phyloP scores from a whole-genome alignment of 2,113 vertebrate species.

The Ancistrus triradiatus region DNA sequence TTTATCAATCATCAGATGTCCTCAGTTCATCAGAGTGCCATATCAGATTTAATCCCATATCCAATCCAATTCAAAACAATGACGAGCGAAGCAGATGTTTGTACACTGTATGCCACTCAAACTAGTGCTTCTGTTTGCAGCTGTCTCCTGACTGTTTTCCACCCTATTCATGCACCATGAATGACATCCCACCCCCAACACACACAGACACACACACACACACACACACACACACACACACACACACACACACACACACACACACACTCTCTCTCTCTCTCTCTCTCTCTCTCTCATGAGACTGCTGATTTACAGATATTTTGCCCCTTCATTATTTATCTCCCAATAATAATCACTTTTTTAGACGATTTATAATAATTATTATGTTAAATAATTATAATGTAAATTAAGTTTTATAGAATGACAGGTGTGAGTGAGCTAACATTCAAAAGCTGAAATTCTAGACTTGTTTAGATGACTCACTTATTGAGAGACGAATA shows the following conservation, averaged over 20 bases:
- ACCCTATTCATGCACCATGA: constrained; percentile 41
- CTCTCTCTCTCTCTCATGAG: constrained; percentile 1
- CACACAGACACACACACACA: too few species aligned
- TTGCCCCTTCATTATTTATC: background rate
- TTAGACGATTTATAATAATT: too few species aligned
- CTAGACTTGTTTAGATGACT: too few species aligned
- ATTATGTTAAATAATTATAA: too few species aligned
- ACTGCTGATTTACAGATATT: constrained; percentile 6
- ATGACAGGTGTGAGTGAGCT: too few species aligned
- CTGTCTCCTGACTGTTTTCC: constrained; percentile 31
- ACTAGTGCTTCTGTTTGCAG: constrained; percentile 30
- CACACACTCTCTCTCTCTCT: constrained; percentile 3
- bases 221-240: too few species aligned
- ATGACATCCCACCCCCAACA: constrained; percentile 28
- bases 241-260: too few species aligned
- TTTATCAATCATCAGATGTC: constrained; percentile 7
- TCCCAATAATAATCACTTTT: too few species aligned
- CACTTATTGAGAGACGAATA: too few species aligned
- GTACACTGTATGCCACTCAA: constrained; percentile 26
- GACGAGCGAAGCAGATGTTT: constrained; percentile 13
- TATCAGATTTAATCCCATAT: background rate
- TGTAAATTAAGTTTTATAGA: too few species aligned
- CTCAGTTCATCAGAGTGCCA: background rate
- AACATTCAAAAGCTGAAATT: too few species aligned
- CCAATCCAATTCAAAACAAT: background rate